phyloP scores from a whole-genome alignment of 2,888 invertebrate genomes.

The Caenorhabditis uteleia region DNA sequence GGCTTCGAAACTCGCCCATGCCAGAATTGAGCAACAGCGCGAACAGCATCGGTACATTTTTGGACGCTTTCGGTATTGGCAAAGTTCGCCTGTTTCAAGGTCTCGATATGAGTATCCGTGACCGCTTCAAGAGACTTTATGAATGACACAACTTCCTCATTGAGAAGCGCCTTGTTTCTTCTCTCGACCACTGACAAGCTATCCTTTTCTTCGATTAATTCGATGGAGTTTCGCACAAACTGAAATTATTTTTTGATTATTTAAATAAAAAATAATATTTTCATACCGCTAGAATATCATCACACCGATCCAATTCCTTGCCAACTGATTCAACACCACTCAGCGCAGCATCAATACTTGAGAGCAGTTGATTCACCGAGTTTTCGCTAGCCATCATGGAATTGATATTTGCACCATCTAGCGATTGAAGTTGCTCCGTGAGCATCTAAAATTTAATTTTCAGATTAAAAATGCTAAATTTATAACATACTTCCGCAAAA shows the following conservation, averaged over 20 bases:
- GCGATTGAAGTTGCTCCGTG: slow-evolving; percentile 55
- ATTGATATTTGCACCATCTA: slow-evolving; percentile 82
- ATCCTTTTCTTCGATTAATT: slow-evolving; percentile 89
- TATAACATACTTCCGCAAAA: slow-evolving; percentile 76
- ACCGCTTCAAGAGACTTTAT: slow-evolving; percentile 57
- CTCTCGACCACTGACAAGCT: slow-evolving; percentile 85
- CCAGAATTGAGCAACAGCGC: slow-evolving; percentile 54
- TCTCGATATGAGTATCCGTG: slow-evolving; percentile 55
- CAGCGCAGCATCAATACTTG: slow-evolving; percentile 52
- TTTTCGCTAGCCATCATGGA: slow-evolving; percentile 88
- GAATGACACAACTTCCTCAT: slow-evolving; percentile 42
- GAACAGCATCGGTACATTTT: slow-evolving; percentile 63
- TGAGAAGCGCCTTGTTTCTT: slow-evolving; percentile 78
- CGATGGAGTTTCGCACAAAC: slow-evolving; percentile 86
- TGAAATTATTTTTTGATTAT: slow-evolving; percentile 73
- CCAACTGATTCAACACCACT: slow-evolving; percentile 74
- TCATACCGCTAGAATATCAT: slow-evolving; percentile 75
- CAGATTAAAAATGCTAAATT: not conserved
- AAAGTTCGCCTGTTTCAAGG: slow-evolving; percentile 61
- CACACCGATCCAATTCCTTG: slow-evolving; percentile 80
- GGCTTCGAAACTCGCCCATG: slow-evolving; percentile 47
- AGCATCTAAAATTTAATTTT: slow-evolving; percentile 35
- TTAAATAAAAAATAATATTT: not conserved
- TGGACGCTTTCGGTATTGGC: slow-evolving; percentile 65
- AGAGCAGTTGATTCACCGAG: slow-evolving; percentile 75